phyloP scores from a whole-genome alignment of 1,140 invertebrate species.

The Drosophila nasuta region DNA sequence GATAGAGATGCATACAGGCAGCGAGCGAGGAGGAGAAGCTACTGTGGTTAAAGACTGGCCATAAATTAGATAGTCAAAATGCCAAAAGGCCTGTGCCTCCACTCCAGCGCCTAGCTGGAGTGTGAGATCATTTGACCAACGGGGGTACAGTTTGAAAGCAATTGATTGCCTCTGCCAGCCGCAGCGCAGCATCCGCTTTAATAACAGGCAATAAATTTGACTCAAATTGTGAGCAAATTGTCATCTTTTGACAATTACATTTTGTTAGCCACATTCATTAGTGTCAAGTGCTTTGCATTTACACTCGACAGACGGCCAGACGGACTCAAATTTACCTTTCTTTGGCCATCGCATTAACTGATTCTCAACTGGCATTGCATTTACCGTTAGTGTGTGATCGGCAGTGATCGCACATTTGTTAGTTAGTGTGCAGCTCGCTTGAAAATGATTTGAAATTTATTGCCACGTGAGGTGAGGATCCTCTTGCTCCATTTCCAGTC shows the following conservation, averaged over 20 bases:
- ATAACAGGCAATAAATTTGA: constrained; percentile 53
- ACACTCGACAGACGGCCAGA: background rate
- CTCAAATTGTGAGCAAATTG: constrained; percentile 73
- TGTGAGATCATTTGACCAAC: constrained; percentile 44
- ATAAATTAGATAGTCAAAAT: constrained; percentile 79
- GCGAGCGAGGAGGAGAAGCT: constrained; percentile 10
- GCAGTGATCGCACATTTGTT: constrained; percentile 55
- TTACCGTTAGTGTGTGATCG: constrained; percentile 46
- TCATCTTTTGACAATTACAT: constrained; percentile 69
- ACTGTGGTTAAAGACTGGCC: constrained; percentile 45
- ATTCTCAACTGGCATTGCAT: constrained; percentile 23
- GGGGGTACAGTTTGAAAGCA: constrained; percentile 53
- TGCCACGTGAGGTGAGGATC: constrained; percentile 61
- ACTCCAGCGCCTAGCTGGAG: background rate
- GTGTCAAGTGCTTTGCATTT: constrained; percentile 67
- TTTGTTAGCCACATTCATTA: constrained; percentile 73
- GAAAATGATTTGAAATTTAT: constrained; percentile 69
- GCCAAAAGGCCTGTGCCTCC: constrained; percentile 52
- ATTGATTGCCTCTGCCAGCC: constrained; percentile 13
- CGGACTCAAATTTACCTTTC: constrained; percentile 1
- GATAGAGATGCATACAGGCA: constrained; percentile 50
- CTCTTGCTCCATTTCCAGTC: constrained; percentile 68
- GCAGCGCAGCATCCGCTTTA: constrained; percentile 2
- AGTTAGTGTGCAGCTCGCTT: constrained; percentile 7
- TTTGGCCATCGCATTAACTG: constrained; percentile 9